These are phyloP conservation scores for Cisticola juncidis DNA, from an alignment of 2,113 vertebrate genomes.

Conservation along the genomic window DNA sequence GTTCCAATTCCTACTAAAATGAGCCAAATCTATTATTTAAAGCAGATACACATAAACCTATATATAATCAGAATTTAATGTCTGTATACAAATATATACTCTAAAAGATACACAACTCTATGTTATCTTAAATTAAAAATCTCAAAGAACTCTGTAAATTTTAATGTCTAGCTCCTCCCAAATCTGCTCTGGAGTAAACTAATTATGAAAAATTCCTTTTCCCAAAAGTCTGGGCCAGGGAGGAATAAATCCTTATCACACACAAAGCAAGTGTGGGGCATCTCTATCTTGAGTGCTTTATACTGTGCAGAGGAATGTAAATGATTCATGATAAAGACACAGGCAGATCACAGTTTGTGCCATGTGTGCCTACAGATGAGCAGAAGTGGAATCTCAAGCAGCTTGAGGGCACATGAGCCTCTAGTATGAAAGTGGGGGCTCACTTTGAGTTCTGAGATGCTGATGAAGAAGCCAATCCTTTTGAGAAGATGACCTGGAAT, in stretches of 20 bases:
- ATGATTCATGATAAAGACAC: neutral
- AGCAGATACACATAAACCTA: neutral
- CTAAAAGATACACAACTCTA: neutral
- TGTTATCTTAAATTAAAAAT: constrained; percentile 23
- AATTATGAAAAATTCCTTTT: constrained; percentile 5
- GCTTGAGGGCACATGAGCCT: neutral
- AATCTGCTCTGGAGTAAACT: neutral
- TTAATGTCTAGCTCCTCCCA: neutral
- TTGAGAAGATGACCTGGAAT: neutral
- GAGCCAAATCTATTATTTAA: neutral
- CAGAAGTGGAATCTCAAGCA: neutral
- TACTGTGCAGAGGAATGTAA: neutral
- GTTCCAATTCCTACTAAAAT: neutral
- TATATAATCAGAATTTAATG: neutral
- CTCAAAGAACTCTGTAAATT: neutral
- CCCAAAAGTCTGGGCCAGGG: neutral
- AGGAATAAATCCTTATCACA: neutral
- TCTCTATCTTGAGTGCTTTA: neutral
- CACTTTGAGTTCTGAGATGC: neutral
- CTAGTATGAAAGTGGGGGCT: neutral
- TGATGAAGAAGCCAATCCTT: neutral
- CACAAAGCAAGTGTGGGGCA: neutral
- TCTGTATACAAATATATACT: neutral
- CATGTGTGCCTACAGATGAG: neutral
- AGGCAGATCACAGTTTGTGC: neutral